Base-by-base conservation (phyloP, 2,797 vertebrate species). In the Acipenser ruthenus region DNA sequence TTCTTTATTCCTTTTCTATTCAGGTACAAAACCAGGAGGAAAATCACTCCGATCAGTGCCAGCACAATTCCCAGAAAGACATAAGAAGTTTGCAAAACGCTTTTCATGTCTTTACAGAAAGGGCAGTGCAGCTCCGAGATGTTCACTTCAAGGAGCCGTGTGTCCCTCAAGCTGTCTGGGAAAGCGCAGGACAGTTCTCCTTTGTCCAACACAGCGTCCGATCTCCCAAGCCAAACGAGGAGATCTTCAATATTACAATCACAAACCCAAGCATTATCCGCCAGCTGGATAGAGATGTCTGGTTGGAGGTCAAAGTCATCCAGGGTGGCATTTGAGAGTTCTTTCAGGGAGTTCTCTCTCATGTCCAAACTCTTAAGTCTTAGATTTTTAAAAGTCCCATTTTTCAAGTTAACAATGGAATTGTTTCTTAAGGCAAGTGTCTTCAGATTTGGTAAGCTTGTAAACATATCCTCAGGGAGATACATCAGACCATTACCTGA, bases 1-100 rank as follows among this genome's bases (percentile, higher is more conserved):
- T 92, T 93, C 85, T 98, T 99, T 82, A 99, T 99, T 67, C 97
- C 97, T 78, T 96, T 98, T 68, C 95, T 87, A 87, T 99, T 99
- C 79, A 99, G 87, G 83, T 98, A 99, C 72, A 99, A 93, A 78
- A 99, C 97, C 65, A 99, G 86, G 68, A 99, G 89, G 80, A 99
- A 99, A 75, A 99, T 95, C 62, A 97, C 91, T 6, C 97, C 96
- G 1, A 99, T 97, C 63, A 99, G 89, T 52, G 96, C 96, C 81
- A 99, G 82, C 64, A 99, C 97, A 79, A 99, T 90, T 4, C 96
- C 97, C 68, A 99, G 80, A 74, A 99, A 98, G 68, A 97, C 95
- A 0, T 98, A 99, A 0, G 97, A 99, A 12, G 97, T 99, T 85
- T 96, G 96, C 74, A 99, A 83, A 37, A 90, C 91, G 2, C 89